Base-by-base conservation (phyloP, 1,140 invertebrate genomes). In the Lithobius niger region DNA sequence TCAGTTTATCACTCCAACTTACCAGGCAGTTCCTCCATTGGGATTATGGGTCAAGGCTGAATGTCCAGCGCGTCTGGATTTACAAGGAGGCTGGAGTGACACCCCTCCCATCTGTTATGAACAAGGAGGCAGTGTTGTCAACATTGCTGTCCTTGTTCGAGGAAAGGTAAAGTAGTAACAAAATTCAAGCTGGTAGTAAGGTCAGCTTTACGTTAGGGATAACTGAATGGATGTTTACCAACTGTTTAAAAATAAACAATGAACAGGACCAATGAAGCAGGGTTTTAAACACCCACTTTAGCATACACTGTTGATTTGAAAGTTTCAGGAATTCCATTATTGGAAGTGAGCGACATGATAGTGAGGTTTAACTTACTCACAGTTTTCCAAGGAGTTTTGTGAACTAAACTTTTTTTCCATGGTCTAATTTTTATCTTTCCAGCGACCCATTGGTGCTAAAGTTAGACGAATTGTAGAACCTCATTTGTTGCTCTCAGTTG, bases 61-160 rank as follows among this genome's bases (percentile, higher is more conserved):
- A 42, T 76, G 73, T 59, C 75, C 75, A 25, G 75, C 74, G 10
- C 66, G 76, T 52, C 66, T 76, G 36, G 76, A 77, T 64, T 61
- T 77, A 3, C 66, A 71, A 16, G 76, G 76, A 1, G 76, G 75
- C 0, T 77, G 76, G 76, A 73, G 71, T 19, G 76, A 77, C 62
- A 77, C 76, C 1, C 76, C 76, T 15, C 76, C 76, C 1, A 76
- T 78, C 31, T 75, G 74, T 18, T 78, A 76, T 61, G 76, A 78
- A 65, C 65, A 72, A 55, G 76, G 75, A 3, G 76, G 76, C 4
- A 69, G 70, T 51, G 76, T 78, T 10, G 67, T 70, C 10, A 73
- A 70, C 59, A 62, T 70, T 13, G 72, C 71, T 19, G 61, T 76
- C 27, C 45, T 56, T 25, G 55, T 68, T 44, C 45, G 63, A 57